Evolutionary conservation across 2,797 vertebrate genomes (phyloP), one percentile per base, ranked within the genome.

Genomic region (Champsocephalus esox): DNA sequence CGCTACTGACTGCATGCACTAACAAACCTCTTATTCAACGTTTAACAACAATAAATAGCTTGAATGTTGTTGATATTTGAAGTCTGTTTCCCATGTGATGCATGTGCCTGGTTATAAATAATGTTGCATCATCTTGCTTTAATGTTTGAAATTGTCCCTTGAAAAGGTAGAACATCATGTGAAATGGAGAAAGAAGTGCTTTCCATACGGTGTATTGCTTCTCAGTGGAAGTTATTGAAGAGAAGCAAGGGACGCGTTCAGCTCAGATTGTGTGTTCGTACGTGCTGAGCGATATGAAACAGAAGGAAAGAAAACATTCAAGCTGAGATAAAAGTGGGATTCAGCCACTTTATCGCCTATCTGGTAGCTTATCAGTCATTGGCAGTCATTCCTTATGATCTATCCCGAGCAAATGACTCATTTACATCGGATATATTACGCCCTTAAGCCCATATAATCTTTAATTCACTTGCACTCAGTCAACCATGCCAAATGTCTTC

Each of bases 391-490:
- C 12, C 7, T 49, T 80, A 65, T 43, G 49, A 70, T 43, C 66
- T n/a, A 1, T 16, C 70, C 44, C 59, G 51, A 57, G 41, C 55
- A 77, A 79, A 79, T 73, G 70, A 50, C 50, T 82, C 72, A 72
- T 77, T 77, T 76, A 79, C 45, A 64, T 80, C 24, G 57, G 46
- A 82, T 28, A 67, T 17, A 78, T 79, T 74, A 28, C 62, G 24
- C 48, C 12, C 55, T 79, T 74, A 28, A 65, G 24, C 44, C 12
- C 55, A 68, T 66, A 50, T 59, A 73, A 65, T 45, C 48, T 60
- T 44, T 50, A 73, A 70, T 65, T 69, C 67, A 73, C 45, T 61
- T 64, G 71, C 12, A 46, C 64, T 74, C 65, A 56, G 50, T 76
- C 57, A 79, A 64, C 68, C 52, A n/a, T 57, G 73, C 66, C 52